phyloP scores from a whole-genome alignment of 2,113 vertebrate species.

The Pogonocichla stellata region DNA sequence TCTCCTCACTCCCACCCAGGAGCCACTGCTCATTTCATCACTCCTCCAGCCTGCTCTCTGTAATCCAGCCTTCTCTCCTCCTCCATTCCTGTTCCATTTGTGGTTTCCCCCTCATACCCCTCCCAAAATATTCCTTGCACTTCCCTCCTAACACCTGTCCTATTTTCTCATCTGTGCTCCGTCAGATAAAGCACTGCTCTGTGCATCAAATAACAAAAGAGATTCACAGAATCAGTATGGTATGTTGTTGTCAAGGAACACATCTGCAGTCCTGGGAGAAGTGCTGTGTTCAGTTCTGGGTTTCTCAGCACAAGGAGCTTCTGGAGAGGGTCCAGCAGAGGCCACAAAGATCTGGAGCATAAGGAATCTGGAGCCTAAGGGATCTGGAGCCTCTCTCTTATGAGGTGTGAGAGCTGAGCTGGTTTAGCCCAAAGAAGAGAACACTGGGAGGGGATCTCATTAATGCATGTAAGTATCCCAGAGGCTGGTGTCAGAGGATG shows the following conservation, averaged over 20 bases:
- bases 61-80: neutral
- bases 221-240: neutral
- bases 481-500: too few relatives aligned
- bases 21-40: neutral
- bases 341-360: neutral
- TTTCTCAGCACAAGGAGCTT: neutral
- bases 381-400: neutral
- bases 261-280: neutral
- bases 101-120: neutral
- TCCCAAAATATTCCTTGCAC: neutral
- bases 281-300: neutral
- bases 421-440: neutral
- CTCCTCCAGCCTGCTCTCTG: neutral
- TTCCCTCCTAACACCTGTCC: neutral
- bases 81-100: neutral
- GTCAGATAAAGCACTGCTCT: neutral
- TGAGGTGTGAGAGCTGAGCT: neutral
- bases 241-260: neutral
- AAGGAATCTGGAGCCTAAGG: neutral
- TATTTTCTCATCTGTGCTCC: neutral
- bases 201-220: neutral
- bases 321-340: neutral
- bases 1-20: fast-evolving
- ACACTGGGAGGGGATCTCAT: neutral
- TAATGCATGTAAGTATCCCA: neutral